Base-by-base conservation (phyloP, 2,113 vertebrate genomes). In the Platycercus adscitus region DNA sequence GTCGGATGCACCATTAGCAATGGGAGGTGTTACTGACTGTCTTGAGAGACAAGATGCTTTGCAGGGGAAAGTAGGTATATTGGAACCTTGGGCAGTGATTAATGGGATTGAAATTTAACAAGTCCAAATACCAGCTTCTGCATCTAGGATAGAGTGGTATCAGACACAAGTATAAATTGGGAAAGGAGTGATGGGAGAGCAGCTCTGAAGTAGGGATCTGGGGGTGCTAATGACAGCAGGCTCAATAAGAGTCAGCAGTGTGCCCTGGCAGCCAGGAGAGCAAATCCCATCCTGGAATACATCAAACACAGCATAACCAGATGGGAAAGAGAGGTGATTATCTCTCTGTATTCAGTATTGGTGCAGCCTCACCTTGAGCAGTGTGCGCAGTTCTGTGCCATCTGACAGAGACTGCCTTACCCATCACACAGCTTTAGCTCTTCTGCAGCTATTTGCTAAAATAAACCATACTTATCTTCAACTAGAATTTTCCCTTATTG, bases 141-240 rank as follows among this genome's bases (percentile, higher is more conserved):
- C 41, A 26, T 11, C 13, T 41, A 5, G 13, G 25, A 33, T 2
- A 7, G 21, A 70, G 31, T 64, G 37, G 35, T 1, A 0, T 8
- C 1, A 0, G 18, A 7, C 16, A n/a, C 8, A 44, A 26, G 14
- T 17, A 28, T 19, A 33, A 47, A 26, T 2, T 35, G 47, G n/a
- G 63, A 63, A 21, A 70, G 20, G 8, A 49, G 11, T 10, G 17
- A 28, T 11, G 61, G 41, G 71, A 46, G 5, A 83, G 7, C n/a
- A 53, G 39, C 46, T 33, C 23, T 39, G 29, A 23, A 29, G 46
- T 46, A 17, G 29, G 19, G 20, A 15, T 20, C 35, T 79, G 33
- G 9, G 17, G 10, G 21, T 71, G 26, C 31, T 44, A 26, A 21
- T 6, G 7, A 10, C 9, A 9, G 20, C 3, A 10, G 37, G 21